These are phyloP conservation scores for Poecilia velifera DNA, from an alignment of 2,797 vertebrate genomes.

Conservation along the genomic window DNA sequence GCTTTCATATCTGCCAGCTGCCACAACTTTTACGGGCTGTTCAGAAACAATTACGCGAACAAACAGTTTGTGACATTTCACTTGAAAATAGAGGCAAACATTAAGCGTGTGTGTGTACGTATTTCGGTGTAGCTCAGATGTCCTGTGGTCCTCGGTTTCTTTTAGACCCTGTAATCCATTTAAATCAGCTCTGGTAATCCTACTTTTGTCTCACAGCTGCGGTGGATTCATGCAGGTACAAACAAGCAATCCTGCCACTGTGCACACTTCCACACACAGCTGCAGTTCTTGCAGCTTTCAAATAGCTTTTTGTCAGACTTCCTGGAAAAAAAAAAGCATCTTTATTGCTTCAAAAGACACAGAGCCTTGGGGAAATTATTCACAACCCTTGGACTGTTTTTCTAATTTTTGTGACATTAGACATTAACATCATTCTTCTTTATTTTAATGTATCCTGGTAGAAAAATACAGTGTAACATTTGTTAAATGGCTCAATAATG, in stretches of 20 bases:
- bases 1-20: slow-evolving; percentile 55
- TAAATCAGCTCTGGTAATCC: slow-evolving; percentile 79
- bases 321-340: neutral
- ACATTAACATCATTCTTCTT: neutral
- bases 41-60: slow-evolving; percentile 61
- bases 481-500: no score
- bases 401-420: neutral
- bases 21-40: slow-evolving; percentile 58
- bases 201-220: slow-evolving; percentile 63
- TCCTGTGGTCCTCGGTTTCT: slow-evolving; percentile 70
- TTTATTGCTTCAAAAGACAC: neutral
- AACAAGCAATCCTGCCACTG: slow-evolving; percentile 23
- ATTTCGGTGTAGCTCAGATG: slow-evolving; percentile 44
- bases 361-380: neutral
- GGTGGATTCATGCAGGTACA: slow-evolving; percentile 41
- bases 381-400: neutral
- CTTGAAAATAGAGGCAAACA: slow-evolving; percentile 69
- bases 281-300: slow-evolving; percentile 9
- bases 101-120: slow-evolving; percentile 27
- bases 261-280: slow-evolving; percentile 10
- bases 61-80: slow-evolving; percentile 69
- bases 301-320: slow-evolving; percentile 1
- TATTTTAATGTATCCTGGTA: no score
- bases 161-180: slow-evolving; percentile 76
- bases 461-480: no score